phyloP scores from a whole-genome alignment of 2,113 vertebrate genomes.

The pig (Sus scrofa) region DNA sequence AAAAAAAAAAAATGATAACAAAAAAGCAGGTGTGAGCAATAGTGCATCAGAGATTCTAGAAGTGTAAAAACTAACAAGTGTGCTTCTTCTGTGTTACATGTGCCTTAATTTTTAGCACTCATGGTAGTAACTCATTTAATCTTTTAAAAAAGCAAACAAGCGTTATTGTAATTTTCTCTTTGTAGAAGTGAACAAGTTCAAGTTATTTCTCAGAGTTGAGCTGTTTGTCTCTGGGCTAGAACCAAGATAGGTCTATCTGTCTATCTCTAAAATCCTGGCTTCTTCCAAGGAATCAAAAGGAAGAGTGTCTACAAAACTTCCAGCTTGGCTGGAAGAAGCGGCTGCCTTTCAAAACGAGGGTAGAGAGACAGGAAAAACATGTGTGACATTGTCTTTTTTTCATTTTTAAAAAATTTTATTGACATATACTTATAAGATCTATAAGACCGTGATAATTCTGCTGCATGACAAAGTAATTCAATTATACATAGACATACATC shows the following conservation, averaged over 20 bases:
- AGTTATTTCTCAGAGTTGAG: neutral
- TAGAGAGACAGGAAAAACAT: neutral
- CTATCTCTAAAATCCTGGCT: neutral
- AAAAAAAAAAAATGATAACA: neutral
- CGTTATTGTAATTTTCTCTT: neutral
- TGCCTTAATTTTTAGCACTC: neutral
- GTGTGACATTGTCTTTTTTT: neutral
- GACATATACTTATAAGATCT: no score
- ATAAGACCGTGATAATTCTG: no score
- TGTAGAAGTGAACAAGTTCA: neutral
- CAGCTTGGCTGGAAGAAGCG: neutral
- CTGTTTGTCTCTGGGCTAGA: neutral
- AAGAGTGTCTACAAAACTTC: neutral
- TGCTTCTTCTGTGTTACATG: neutral
- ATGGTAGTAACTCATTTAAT: neutral
- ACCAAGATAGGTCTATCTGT: neutral
- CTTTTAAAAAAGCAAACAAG: neutral
- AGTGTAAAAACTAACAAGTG: rapidly evolving
- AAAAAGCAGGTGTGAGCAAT: rapidly evolving
- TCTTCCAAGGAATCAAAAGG: neutral
- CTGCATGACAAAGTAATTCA: no score
- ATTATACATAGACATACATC: no score
- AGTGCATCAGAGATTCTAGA: rapidly evolving
- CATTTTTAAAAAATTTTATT: no score
- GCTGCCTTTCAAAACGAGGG: neutral